Evolutionary conservation across 2,113 vertebrate species (phyloP).

Genomic region (Zonotrichia leucophrys): DNA sequence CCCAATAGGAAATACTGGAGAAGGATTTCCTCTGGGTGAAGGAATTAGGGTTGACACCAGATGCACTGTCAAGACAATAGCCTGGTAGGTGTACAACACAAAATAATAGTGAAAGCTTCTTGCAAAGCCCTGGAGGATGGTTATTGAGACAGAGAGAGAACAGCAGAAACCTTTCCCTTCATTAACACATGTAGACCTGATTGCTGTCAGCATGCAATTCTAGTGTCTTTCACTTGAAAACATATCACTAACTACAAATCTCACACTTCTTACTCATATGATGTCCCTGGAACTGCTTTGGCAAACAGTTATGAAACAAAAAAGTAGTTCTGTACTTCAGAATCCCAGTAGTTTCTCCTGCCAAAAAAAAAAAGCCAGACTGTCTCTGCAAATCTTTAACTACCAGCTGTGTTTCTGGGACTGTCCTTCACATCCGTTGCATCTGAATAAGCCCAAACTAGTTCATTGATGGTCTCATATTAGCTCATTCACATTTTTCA

Average conservation of each 20-base stretch:
- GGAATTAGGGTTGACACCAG: not conserved
- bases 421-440: not conserved
- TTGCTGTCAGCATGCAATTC: not conserved
- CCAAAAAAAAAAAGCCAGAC: not conserved
- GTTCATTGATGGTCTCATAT: not conserved
- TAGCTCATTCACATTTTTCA: not conserved
- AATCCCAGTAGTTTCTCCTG: not conserved
- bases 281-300: not conserved
- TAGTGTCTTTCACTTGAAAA: not conserved
- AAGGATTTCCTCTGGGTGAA: not conserved
- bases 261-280: not conserved
- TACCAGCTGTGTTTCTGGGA: not conserved
- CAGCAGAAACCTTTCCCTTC: not conserved
- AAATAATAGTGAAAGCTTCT: not conserved
- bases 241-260: not conserved
- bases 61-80: not conserved
- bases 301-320: not conserved
- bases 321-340: not conserved
- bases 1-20: not conserved
- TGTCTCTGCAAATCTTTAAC: not conserved
- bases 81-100: not conserved
- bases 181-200: not conserved
- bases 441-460: constrained; percentile 11
- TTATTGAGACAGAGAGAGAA: not conserved
- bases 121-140: not conserved